These are phyloP conservation scores for Drosophila ohnishii DNA, from an alignment of 1,140 invertebrate genomes.

Conservation along the genomic window DNA sequence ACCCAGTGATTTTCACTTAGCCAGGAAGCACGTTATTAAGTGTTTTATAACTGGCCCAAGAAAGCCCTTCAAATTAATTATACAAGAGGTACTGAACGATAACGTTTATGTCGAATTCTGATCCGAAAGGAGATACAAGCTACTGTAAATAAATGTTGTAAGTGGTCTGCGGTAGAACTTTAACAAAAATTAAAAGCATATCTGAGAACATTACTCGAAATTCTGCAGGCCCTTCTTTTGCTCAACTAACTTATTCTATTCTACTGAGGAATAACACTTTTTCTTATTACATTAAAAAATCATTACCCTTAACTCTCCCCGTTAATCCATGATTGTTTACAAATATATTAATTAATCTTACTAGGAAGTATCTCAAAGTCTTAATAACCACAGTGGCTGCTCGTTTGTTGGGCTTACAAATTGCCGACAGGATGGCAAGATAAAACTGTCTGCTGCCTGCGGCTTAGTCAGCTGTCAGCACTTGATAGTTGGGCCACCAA, in stretches of 20 bases:
- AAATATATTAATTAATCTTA: constrained; percentile 3
- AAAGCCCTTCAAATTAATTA: constrained; percentile 44
- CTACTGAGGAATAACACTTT: too few species aligned
- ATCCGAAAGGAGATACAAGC: not conserved
- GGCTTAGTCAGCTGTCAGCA: constrained; percentile 69
- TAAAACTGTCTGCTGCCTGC: constrained; percentile 57
- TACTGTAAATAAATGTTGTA: not conserved
- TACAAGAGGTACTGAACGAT: constrained; percentile 3
- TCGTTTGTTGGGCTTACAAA: constrained; percentile 35
- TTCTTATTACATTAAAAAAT: too few species aligned
- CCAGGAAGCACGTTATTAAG: constrained; percentile 55
- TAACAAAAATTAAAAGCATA: not conserved
- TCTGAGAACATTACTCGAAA: not conserved
- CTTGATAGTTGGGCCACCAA: constrained; percentile 45
- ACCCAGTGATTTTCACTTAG: constrained; percentile 46
- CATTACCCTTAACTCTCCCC: not conserved
- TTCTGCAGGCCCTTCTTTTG: too few species aligned
- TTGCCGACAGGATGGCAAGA: constrained; percentile 25
- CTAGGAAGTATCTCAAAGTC: not conserved
- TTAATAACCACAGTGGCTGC: constrained; percentile 4
- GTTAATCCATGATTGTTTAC: not conserved
- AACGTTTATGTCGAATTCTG: not conserved
- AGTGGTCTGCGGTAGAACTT: not conserved
- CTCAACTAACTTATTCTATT: not conserved
- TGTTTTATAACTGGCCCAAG: constrained; percentile 45